Evolutionary conservation across 1,140 invertebrate genomes (phyloP), one percentile per base, ranked within the genome.

Genomic region (Ectropis grisescens): DNA sequence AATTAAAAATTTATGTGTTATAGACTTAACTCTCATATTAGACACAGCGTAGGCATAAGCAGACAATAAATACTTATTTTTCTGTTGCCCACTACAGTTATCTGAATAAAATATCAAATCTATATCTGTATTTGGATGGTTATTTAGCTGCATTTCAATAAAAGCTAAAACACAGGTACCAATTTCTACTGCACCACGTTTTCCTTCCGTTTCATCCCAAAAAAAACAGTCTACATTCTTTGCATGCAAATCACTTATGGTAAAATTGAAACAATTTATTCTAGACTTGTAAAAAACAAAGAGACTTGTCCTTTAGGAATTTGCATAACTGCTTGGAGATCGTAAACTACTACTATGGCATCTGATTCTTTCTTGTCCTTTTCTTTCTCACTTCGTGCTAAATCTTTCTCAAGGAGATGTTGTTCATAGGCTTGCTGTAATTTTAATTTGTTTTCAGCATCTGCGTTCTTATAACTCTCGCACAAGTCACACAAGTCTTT

Each of bases 1-100:
- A 30, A 71, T 62, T 13, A 79, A 41, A 58, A 60, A 82, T 25
- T 78, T 81, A 44, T 79, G 72, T n/a, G 47, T 61, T 34, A 80
- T 52, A 25, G 48, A 53, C 37, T 55, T 55, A 13, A 60, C 24
- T 26, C 54, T 57, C 27, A 47, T 48, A 19, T 36, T 26, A 33
- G 36, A 37, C 31, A 47, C 42, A 27, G 54, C 39, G 16, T 52
- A 58, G 35, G 55, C 38, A 40, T 69, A 70, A 38, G 54, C 44
- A 14, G 39, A 29, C 22, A 54, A 11, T 37, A 72, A 44, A 42
- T 42, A 75, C 30, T 69, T 72, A 36, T 76, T 72, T 48, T 74
- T 75, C 27, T 76, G 58, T 33, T 76, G 69, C 1, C 56, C 66
- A 24, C 50, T 53, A 29, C 60, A 76, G 33, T 76, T 74, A 23